Conservation (phyloP, 2,888 invertebrate genomes). For the Pteria penguin region DNA sequence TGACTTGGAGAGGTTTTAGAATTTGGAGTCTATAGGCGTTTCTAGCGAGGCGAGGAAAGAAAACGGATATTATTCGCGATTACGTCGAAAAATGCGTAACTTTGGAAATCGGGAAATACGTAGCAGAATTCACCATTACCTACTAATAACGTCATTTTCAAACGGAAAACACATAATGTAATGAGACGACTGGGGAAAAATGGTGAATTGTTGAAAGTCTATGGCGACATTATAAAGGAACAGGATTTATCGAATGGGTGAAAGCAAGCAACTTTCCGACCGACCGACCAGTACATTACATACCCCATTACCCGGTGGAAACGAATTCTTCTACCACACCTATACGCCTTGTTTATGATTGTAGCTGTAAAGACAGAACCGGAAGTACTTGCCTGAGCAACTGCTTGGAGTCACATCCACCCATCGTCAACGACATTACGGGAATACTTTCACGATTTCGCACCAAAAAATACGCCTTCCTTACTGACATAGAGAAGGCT, state of each 20-base stretch:
- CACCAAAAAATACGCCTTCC: not conserved
- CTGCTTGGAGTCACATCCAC: slow-evolving; percentile 1
- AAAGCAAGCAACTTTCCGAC: not conserved
- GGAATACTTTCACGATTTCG: slow-evolving; percentile 5
- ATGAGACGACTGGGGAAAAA: slow-evolving; percentile 9
- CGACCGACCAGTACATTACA: slow-evolving; percentile 11
- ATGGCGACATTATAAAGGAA: slow-evolving; percentile 13
- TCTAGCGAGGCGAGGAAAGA: too few relatives aligned
- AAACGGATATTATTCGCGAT: not conserved
- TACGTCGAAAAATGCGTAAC: not conserved
- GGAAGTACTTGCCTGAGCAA: not conserved
- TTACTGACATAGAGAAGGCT: not conserved
- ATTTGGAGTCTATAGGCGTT: too few relatives aligned
- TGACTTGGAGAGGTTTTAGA: too few relatives aligned
- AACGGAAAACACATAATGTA: not conserved
- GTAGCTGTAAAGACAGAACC: slow-evolving; percentile 22
- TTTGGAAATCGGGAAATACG: not conserved
- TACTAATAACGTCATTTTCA: slow-evolving; percentile 7
- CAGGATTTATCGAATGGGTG: too few relatives aligned
- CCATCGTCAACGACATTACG: not conserved
- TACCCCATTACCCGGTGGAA: slow-evolving; percentile 21
- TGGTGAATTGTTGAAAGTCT: not conserved
- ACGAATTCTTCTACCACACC: slow-evolving; percentile 20
- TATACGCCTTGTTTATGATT: slow-evolving; percentile 22
- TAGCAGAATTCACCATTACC: slow-evolving; percentile 19